phyloP scores from a whole-genome alignment of 2,797 vertebrate genomes.

The Danio tinwini region DNA sequence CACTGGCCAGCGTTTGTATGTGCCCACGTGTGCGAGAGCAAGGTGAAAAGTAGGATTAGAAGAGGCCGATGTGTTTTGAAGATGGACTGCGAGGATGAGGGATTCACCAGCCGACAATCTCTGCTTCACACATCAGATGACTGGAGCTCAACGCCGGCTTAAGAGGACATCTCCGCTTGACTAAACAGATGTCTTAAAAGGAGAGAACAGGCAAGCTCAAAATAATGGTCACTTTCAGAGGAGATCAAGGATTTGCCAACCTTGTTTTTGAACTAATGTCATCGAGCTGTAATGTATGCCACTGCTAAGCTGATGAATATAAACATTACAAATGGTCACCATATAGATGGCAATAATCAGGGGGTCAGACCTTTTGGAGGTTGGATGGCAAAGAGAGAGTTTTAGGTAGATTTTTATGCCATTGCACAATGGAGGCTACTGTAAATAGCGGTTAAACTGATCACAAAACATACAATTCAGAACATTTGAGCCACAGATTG shows the following conservation, averaged over 20 bases:
- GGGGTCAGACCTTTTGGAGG: no score
- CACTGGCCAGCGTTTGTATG: neutral
- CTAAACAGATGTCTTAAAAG: conserved; percentile 24
- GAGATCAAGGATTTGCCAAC: neutral
- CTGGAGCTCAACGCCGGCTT: conserved; percentile 19
- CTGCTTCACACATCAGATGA: conserved; percentile 7
- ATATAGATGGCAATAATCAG: no score
- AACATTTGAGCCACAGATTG: no score
- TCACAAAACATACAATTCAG: no score
- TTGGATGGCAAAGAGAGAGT: no score
- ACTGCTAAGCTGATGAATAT: neutral
- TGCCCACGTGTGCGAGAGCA: conserved; percentile 13
- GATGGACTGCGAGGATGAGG: conserved; percentile 27
- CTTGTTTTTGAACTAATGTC: neutral
- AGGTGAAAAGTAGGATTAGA: conserved; percentile 39
- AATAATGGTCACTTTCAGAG: conserved; percentile 18
- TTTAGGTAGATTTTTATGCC: no score
- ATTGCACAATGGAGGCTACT: no score
- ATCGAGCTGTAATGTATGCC: neutral
- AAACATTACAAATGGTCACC: no score
- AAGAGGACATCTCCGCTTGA: conserved; percentile 8
- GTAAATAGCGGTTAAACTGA: no score
- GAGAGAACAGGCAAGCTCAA: neutral
- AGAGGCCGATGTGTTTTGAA: neutral
- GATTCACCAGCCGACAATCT: conserved; percentile 28